phyloP scores from a whole-genome alignment of 64 coral and sea anemone genomes.

The Astreopora myriophthalma region DNA sequence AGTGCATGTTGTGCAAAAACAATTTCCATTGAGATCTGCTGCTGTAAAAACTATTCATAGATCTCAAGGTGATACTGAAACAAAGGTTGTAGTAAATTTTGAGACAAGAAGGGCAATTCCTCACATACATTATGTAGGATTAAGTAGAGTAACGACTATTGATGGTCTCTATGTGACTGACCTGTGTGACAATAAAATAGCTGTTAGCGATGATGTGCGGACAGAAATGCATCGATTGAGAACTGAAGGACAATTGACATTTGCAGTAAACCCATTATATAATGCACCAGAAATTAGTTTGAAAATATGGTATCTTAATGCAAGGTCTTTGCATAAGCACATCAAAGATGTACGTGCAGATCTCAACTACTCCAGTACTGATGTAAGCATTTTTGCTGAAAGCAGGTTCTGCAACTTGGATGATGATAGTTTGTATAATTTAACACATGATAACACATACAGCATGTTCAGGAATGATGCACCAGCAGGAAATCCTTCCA shows the following conservation, averaged over 20 bases:
- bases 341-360: conserved; percentile 40
- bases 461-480: conserved; percentile 51
- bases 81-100: conserved; percentile 28
- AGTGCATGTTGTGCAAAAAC: conserved; percentile 27
- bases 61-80: conserved; percentile 44
- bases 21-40: conserved; percentile 44
- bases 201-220: conserved; percentile 9
- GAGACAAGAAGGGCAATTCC: conserved; percentile 58
- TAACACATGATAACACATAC: conserved; percentile 30
- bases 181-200: conserved; percentile 19
- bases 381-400: conserved; percentile 51
- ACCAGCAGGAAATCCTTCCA: conserved; percentile 23
- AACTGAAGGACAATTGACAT: conserved; percentile 26
- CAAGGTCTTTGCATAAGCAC: conserved; percentile 44
- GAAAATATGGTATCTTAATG: conserved; percentile 56
- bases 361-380: conserved; percentile 43
- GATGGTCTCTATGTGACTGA: conserved; percentile 15
- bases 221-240: conserved; percentile 23
- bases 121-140: conserved; percentile 67
- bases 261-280: conserved; percentile 53
- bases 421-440: conserved; percentile 39
- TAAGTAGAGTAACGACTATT: conserved; percentile 35
- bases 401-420: background rate
- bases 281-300: conserved; percentile 19
- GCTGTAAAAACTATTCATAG: conserved; percentile 34